Percentiles rank a stretch among this genome's conserved stretches.
phyloP scores from a whole-genome alignment of 2,113 vertebrate genomes.

The Ictalurus furcatus region DNA sequence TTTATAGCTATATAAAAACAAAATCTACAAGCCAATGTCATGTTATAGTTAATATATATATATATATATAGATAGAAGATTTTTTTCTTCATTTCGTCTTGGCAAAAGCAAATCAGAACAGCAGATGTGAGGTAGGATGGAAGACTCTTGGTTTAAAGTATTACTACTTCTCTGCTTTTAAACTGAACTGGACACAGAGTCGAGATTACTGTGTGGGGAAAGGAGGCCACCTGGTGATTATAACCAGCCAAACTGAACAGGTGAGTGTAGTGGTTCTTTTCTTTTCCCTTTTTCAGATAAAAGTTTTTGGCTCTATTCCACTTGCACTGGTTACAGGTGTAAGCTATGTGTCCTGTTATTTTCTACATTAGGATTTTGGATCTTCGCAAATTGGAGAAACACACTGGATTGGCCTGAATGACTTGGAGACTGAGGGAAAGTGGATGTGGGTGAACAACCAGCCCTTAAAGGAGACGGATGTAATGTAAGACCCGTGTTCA shows the following conservation, averaged over 20 bases:
- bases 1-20: too few species aligned
- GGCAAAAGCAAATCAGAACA: not conserved
- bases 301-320: not conserved
- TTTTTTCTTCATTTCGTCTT: not conserved
- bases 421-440: slow-evolving; percentile 43
- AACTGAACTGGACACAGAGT: slow-evolving; percentile 47
- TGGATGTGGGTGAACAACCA: slow-evolving; percentile 51
- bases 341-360: not conserved
- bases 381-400: not conserved
- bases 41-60: too few species aligned
- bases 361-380: slow-evolving; percentile 30
- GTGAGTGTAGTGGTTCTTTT: not conserved
- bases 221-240: slow-evolving; percentile 52
- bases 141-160: slow-evolving; percentile 23
- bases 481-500: slow-evolving; percentile 17
- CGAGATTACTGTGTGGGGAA: slow-evolving; percentile 39
- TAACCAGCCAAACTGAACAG: slow-evolving; percentile 43
- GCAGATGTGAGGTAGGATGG: slow-evolving; percentile 26
- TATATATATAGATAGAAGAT: too few species aligned
- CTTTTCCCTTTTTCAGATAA: too few species aligned
- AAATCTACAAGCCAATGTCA: too few species aligned
- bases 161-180: slow-evolving; percentile 41
- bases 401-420: slow-evolving; percentile 53
- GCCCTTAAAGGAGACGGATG: slow-evolving; percentile 19
- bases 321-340: not conserved